A percentile compares a stretch with the other conserved stretches of the same genome.
phyloP scores from a whole-genome alignment of 2,113 vertebrate genomes.

The Mormyrus lacerda region DNA sequence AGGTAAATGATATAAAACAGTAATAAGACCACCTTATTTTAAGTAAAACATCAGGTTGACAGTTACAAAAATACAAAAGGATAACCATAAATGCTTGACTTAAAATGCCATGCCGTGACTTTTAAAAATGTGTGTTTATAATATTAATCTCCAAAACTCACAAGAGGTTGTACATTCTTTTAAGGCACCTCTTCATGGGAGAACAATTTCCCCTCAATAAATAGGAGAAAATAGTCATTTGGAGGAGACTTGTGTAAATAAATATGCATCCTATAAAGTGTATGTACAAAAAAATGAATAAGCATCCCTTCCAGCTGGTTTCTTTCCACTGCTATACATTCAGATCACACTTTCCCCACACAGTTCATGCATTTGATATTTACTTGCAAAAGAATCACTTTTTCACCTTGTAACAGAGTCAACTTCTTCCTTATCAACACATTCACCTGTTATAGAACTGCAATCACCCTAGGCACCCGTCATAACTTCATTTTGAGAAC shows the following conservation, averaged over 20 bases:
- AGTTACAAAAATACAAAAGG: constrained; percentile 13
- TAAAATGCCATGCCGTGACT: constrained; percentile 28
- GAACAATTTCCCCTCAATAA: not conserved
- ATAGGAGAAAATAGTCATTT: not conserved
- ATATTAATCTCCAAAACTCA: constrained; percentile 1
- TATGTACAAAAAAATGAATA: not conserved
- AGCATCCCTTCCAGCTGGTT: not conserved
- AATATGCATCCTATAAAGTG: not conserved
- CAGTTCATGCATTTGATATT: not conserved
- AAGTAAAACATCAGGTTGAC: not conserved
- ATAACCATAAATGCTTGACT: constrained; percentile 6
- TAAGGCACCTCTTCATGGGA: constrained; percentile 50
- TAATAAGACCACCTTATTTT: not conserved
- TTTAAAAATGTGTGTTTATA: not conserved
- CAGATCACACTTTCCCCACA: not conserved
- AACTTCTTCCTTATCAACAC: not conserved
- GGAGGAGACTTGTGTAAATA: not conserved
- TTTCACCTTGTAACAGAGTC: not conserved
- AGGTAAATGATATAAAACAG: not conserved
- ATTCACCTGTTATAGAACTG: not conserved
- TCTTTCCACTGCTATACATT: not conserved
- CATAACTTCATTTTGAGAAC: not conserved
- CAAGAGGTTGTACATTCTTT: constrained; percentile 26
- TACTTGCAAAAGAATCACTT: not conserved
- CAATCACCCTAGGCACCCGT: not conserved